Conservation (phyloP, 2,888 invertebrate genomes). For the Cabera pusaria region DNA sequence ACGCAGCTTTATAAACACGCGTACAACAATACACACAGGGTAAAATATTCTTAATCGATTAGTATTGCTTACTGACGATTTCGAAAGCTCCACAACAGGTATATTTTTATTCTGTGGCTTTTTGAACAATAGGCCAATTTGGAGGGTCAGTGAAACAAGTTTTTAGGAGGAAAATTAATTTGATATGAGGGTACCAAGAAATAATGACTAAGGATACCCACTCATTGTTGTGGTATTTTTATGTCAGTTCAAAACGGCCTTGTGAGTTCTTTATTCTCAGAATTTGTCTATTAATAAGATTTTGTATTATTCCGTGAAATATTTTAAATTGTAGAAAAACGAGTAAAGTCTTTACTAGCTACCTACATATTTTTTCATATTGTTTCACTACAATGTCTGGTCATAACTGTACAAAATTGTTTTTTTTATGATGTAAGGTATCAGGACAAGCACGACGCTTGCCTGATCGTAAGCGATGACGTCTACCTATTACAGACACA, state of each 20-base stretch:
- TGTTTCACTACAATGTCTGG: too few relatives aligned
- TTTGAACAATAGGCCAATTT: slow-evolving; percentile 38
- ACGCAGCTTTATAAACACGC: slow-evolving; percentile 20
- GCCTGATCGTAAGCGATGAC: too few relatives aligned
- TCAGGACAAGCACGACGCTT: too few relatives aligned
- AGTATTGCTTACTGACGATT: slow-evolving; percentile 52
- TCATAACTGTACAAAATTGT: too few relatives aligned
- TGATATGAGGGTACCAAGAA: slow-evolving; percentile 41
- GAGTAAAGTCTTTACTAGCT: too few relatives aligned
- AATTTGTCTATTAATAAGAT: slow-evolving; percentile 5
- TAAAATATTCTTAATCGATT: slow-evolving; percentile 50
- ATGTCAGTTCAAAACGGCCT: too few relatives aligned
- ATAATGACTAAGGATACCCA: slow-evolving; percentile 41
- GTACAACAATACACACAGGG: slow-evolving; percentile 35
- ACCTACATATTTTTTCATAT: too few relatives aligned
- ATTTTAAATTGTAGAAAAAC: too few relatives aligned
- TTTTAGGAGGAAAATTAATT: slow-evolving; percentile 45
- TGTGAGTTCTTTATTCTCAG: slow-evolving; percentile 23
- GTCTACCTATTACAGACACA: too few relatives aligned
- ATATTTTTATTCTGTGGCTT: background rate
- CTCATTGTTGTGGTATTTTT: slow-evolving; percentile 44
- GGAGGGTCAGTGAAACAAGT: slow-evolving; percentile 30
- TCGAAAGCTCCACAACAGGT: too few relatives aligned
- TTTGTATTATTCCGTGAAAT: slow-evolving; percentile 1
- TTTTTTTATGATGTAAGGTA: too few relatives aligned